Base-by-base conservation (phyloP, 2,888 invertebrate species). In the Pteria penguin region DNA sequence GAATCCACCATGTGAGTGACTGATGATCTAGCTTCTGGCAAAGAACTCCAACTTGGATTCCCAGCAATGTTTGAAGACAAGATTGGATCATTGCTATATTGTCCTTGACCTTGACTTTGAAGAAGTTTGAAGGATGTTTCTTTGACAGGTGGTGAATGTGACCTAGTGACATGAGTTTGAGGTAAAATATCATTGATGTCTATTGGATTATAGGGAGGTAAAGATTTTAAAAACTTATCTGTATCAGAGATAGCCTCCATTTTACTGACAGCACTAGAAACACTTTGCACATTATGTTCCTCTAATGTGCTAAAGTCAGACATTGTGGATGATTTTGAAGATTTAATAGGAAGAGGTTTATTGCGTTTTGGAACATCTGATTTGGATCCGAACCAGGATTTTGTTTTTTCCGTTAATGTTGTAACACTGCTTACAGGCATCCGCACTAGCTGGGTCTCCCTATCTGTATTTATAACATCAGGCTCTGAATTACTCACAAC, bases 401-500 rank as follows among this genome's bases (percentile, higher is more conserved):
- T 63, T 18, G 60, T 83, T 61, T 85, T 86, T 67, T 89, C 88
- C 60, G 82, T 84, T 8, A 87, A 85, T 8, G 86, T 86, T 11
- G 85, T 84, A 24, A 91, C 88, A 61, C 83, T 82, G 18, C 85
- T 84, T 22, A 87, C 79, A 24, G 89, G 90, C 68, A 90, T 87
- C 22, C 87, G 85, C 62, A 91, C 86, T 3, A 92, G 84, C 79
- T 90, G n/a, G n/a, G n/a, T n/a, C n/a, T n/a, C n/a, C n/a, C n/a
- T n/a, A n/a, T n/a, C n/a, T n/a, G n/a, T n/a, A n/a, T n/a, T n/a
- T n/a, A n/a, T n/a, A n/a, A n/a, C n/a, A n/a, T n/a, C n/a, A n/a
- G n/a, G n/a, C n/a, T n/a, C n/a, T n/a, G n/a, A n/a, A n/a, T n/a
- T n/a, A n/a, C n/a, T n/a, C n/a, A n/a, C n/a, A n/a, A n/a, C n/a